Percentiles rank a stretch among this genome's conserved stretches.
phyloP scores from a whole-genome alignment of 2,888 invertebrate species.

The Spodoptera littoralis region DNA sequence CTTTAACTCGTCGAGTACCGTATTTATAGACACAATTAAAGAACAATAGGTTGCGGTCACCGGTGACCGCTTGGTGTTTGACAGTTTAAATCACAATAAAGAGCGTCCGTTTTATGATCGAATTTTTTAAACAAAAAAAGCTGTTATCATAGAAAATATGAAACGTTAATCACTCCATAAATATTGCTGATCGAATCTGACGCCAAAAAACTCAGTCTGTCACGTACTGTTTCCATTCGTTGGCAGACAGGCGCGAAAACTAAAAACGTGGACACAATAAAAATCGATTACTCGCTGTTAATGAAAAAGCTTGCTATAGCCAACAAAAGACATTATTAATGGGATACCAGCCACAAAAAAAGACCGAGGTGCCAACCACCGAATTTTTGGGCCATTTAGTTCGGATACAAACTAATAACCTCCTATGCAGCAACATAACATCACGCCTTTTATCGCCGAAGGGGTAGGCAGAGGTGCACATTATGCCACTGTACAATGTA shows the following conservation, averaged over 20 bases:
- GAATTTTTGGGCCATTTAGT: slow-evolving; percentile 74
- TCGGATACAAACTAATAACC: slow-evolving; percentile 3
- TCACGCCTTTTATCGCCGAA: no score
- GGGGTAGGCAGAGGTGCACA: no score
- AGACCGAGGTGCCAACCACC: slow-evolving; percentile 68
- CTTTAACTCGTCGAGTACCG: no score
- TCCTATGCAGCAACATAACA: no score
- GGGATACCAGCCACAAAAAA: slow-evolving; percentile 66
- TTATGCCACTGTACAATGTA: no score
- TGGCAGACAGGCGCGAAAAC: slow-evolving; percentile 31
- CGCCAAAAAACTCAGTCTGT: slow-evolving; percentile 36
- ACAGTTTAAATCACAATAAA: no score
- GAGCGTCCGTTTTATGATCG: no score
- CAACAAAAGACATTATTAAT: slow-evolving; percentile 67
- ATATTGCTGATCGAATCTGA: slow-evolving; percentile 24
- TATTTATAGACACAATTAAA: no score
- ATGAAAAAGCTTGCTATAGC: slow-evolving; percentile 50
- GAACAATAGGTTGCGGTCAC: no score
- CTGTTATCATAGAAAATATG: not conserved
- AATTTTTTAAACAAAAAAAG: no score
- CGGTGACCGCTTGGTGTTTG: no score
- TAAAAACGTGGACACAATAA: slow-evolving; percentile 42
- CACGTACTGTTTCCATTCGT: slow-evolving; percentile 19
- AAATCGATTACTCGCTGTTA: slow-evolving; percentile 55
- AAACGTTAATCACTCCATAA: slow-evolving; percentile 3